Percentiles rank a stretch among this genome's conserved stretches.
These are phyloP conservation scores for Callipepla squamata DNA, from an alignment of 2,113 vertebrate genomes.

Conservation along the genomic window DNA sequence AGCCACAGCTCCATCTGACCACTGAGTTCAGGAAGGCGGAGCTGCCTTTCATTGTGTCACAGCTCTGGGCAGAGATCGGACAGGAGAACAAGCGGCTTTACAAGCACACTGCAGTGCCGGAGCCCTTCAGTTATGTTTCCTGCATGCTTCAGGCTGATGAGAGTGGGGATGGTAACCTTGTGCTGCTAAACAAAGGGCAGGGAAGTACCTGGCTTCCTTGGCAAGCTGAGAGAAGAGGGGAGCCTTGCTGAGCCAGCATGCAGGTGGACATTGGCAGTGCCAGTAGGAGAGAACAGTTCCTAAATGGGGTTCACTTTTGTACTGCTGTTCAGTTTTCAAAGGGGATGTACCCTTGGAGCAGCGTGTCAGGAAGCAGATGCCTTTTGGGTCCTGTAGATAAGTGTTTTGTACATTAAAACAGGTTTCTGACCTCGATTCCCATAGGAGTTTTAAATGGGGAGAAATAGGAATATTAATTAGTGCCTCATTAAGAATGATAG, in stretches of 20 bases:
- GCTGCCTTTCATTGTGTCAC: not conserved
- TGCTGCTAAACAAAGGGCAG: not conserved
- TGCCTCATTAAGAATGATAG: constrained; percentile 63
- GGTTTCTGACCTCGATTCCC: constrained; percentile 71
- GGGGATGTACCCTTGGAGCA: not conserved
- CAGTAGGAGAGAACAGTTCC: not conserved
- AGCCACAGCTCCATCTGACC: not conserved
- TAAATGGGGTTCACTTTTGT: not conserved
- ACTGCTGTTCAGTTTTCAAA: not conserved
- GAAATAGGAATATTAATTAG: constrained; percentile 69
- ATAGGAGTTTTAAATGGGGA: constrained; percentile 53
- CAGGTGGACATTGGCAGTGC: not conserved
- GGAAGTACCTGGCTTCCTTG: not conserved
- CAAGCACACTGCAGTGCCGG: not conserved
- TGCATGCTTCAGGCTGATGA: not conserved
- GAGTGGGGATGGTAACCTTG: not conserved
- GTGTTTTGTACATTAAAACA: not conserved
- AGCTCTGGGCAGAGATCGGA: not conserved
- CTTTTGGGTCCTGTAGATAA: not conserved
- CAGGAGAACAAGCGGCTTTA: not conserved
- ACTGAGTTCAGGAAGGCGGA: not conserved
- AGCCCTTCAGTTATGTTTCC: not conserved
- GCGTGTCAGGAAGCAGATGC: not conserved
- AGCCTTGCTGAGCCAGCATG: not conserved
- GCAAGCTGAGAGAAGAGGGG: not conserved